phyloP scores from a whole-genome alignment of 1,140 invertebrate species.

The Megalopta genalis region DNA sequence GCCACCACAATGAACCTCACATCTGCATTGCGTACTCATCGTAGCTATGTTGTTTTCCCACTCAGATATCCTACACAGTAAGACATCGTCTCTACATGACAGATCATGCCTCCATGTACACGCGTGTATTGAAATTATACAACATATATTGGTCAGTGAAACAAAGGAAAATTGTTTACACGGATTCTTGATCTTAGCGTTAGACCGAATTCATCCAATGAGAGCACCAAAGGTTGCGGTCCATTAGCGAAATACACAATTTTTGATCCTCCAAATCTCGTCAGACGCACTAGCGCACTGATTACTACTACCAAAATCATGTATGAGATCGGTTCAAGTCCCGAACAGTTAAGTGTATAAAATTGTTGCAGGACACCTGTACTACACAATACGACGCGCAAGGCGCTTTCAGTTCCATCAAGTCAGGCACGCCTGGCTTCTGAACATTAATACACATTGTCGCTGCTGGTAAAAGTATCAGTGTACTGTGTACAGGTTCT shows the following conservation, averaged over 20 bases:
- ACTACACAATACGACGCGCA: constrained; percentile 66
- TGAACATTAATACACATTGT: constrained; percentile 77
- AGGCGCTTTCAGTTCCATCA: constrained; percentile 60
- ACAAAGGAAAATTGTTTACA: constrained; percentile 16
- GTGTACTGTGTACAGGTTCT: constrained; percentile 40
- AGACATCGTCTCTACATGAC: constrained; percentile 2
- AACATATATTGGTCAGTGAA: constrained; percentile 24
- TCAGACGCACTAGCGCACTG: constrained; percentile 67
- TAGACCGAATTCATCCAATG: constrained; percentile 26
- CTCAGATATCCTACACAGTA: constrained; percentile 17
- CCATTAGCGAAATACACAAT: constrained; percentile 66
- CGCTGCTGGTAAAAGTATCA: constrained; percentile 77
- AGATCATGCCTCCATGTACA: not conserved
- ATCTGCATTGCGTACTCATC: constrained; percentile 30
- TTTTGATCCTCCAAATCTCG: constrained; percentile 72
- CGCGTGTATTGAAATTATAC: constrained; percentile 14
- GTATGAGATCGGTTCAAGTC: constrained; percentile 71
- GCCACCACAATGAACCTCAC: constrained; percentile 43
- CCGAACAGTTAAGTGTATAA: constrained; percentile 72
- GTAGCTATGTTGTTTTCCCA: constrained; percentile 6
- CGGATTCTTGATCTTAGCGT: not conserved
- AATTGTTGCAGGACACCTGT: constrained; percentile 70
- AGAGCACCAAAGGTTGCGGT: constrained; percentile 54
- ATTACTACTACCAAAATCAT: constrained; percentile 62
- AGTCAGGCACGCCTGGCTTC: constrained; percentile 73